Evolutionary conservation across 2,113 vertebrate genomes (phyloP), one percentile per base, ranked within the genome.

Genomic region (Bambusicola thoracicus): DNA sequence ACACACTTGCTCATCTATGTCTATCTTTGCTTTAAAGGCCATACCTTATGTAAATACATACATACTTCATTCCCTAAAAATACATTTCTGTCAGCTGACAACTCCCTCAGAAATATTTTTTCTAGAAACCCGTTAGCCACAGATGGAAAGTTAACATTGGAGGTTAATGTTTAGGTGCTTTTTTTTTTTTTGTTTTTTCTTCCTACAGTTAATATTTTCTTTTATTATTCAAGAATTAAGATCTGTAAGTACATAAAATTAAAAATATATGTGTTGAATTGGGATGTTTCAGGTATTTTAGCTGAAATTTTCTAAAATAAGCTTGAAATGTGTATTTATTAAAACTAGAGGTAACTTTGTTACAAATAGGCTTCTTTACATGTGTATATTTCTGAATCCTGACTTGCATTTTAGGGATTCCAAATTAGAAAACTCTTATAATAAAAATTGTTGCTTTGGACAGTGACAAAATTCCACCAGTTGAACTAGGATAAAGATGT

Each of bases 21-120:
- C 78, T 87, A 87, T 89, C 58, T 94, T 93, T 86, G 41, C 67
- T 85, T 76, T 81, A 92, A 96, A 96, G 75, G 81, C 40, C 66
- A 55, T 91, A 92, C 61, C 68, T 91, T 89, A 89, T 92, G 77
- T 82, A 85, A 90, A 89, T 89, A 85, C 63, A 67, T 75, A 95
- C 55, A 65, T 85, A 72, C 67, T 77, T 93, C 85, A 91, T 69
- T 85, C 38, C 29, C 84, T 81, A 96, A 87, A 92, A 96, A 94
- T 90, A 93, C 25, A 56, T 61, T 89, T 81, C 25, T 86, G 53
- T 92, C 89, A 92, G 48, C 76, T 93, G 95, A 90, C 67, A 89
- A 38, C 76, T 82, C 72, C 79, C 43, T 91, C 76, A 81, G 81
- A 91, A 15, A 73, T 29, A 4, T 12, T 82, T 74, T 85, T 69